These are phyloP conservation scores for Cotesia congregata DNA, from an alignment of 2,888 invertebrate genomes.

Conservation along the genomic window DNA sequence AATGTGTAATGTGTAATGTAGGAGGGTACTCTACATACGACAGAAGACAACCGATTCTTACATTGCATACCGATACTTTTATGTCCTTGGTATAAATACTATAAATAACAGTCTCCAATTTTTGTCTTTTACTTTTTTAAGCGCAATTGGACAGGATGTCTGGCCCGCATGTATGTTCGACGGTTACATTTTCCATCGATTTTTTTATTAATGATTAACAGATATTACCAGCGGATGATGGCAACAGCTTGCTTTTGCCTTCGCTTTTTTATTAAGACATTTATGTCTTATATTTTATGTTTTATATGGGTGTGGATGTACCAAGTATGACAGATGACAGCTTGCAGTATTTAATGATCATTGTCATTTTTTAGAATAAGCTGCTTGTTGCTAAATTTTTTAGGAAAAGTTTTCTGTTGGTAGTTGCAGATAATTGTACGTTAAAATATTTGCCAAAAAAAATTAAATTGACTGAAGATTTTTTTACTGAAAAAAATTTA, in stretches of 20 bases:
- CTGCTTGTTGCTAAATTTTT: no score
- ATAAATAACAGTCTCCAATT: neutral
- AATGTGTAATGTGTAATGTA: constrained; percentile 6
- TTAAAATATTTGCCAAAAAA: no score
- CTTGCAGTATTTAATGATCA: no score
- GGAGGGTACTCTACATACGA: neutral
- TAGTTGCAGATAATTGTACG: no score
- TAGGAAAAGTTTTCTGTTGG: no score
- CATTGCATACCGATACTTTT: neutral
- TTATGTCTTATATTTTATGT: no score
- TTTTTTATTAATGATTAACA: neutral
- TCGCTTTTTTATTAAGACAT: no score
- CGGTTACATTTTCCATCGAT: neutral
- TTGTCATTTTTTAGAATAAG: no score
- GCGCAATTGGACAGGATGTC: constrained; percentile 9
- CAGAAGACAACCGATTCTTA: neutral
- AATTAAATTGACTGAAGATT: no score
- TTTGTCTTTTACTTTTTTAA: neutral
- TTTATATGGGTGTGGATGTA: no score
- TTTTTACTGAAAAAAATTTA: no score
- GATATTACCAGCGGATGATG: neutral
- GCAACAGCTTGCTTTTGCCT: neutral
- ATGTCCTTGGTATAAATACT: neutral
- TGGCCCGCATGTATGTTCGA: constrained; percentile 5
- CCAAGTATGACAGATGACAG: no score